Base-by-base conservation (phyloP, 2,888 invertebrate genomes). In the Rotaria socialis region DNA sequence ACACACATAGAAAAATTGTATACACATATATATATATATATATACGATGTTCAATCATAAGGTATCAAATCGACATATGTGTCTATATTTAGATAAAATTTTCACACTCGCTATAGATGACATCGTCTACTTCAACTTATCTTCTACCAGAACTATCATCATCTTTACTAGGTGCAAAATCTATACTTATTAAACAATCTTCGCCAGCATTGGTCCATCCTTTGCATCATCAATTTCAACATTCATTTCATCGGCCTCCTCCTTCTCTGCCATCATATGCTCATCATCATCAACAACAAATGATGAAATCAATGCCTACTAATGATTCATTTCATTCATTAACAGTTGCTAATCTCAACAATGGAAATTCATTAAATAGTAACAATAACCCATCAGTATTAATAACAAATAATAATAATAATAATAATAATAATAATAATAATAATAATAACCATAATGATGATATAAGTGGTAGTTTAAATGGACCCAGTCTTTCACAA, bases 261-360 rank as follows among this genome's bases (percentile, higher is more conserved):
- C 4, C 19, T 19, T n/a, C 24, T 10, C 4, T n/a, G n/a, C 47
- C 80, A 43, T 47, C n/a, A 80, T 11, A 11, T 8, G 24, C 47
- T 80, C 24, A 24, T 19, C 8, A 11, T 80, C 24, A 24, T 19
- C 67, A 43, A n/a, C 80, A 43, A 43, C 80, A 47, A 47, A 80
- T 80, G 22, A n/a, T 80, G 43, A 80, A 80, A 80, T 47, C 80
- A 35, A 67, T 67, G 5, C 35, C 67, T 19, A 16, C 16, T 16
- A 67, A 35, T 67, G 67, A 67, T 41, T 35, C 67, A 67, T 67
- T 41, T 80, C 80, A 43, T 80, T 41, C 80, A 47, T 80, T 80
- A 80, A 47, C 35, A 35, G 35, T 67, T 35, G 16, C 35, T 35
- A 67, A 35, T 35, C 16, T 16, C 16, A 67, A 35, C 35, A 67